Percentiles rank a stretch among this genome's conserved stretches.
These are phyloP conservation scores for Mallotus villosus DNA, from an alignment of 2,797 vertebrate species.

Conservation along the genomic window DNA sequence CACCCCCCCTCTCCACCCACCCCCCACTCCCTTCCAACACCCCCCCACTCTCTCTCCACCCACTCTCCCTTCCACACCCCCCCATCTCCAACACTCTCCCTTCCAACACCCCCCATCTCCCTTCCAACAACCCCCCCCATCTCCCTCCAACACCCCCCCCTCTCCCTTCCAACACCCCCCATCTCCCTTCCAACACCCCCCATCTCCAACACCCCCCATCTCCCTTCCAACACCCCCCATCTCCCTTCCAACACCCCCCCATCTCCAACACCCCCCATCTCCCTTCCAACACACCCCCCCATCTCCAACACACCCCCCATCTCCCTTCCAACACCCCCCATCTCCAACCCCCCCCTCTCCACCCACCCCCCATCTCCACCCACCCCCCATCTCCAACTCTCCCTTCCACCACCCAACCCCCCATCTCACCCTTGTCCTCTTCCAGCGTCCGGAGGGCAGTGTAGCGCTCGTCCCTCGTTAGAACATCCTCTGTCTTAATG, in stretches of 20 bases:
- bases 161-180: no score
- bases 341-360: no score
- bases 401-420: no score
- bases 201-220: no score
- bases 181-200: no score
- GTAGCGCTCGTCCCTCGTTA: constrained; percentile 66
- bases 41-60: no score
- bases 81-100: constrained; percentile 44
- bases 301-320: no score
- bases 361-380: constrained; percentile 30
- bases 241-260: constrained; percentile 51
- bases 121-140: no score
- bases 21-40: no score
- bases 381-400: constrained; percentile 51
- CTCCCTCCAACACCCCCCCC: constrained; percentile 25
- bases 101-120: no score
- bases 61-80: no score
- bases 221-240: constrained; percentile 60
- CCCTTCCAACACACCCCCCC: constrained; percentile 12
- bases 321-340: no score
- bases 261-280: constrained; percentile 56
- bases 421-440: constrained; percentile 34
- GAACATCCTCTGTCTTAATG: constrained; percentile 71
- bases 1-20: constrained; percentile 46
- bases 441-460: constrained; percentile 53